Evolutionary conservation across 2,113 vertebrate genomes (phyloP).

Genomic region (Bombycilla garrulus): DNA sequence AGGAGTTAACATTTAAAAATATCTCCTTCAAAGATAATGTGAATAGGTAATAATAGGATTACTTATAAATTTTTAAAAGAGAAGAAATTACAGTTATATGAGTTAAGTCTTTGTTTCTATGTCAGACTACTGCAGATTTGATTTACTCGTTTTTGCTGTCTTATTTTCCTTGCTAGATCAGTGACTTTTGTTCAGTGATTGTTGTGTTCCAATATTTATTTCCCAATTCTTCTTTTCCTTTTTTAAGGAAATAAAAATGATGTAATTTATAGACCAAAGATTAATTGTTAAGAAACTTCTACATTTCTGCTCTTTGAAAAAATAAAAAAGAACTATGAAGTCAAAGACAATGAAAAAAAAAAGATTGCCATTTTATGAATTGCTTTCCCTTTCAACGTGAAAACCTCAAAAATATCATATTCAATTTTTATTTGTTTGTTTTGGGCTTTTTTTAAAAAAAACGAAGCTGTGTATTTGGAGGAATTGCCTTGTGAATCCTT

Average conservation of each 20-base stretch:
- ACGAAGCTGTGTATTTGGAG: neutral
- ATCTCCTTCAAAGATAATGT: neutral
- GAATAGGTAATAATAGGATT: neutral
- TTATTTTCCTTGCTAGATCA: neutral
- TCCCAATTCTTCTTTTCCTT: neutral
- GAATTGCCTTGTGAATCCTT: neutral
- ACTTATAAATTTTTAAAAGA: neutral
- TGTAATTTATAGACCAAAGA: neutral
- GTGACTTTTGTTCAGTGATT: neutral
- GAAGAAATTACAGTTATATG: neutral
- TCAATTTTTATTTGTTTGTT: neutral
- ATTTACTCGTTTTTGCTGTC: neutral
- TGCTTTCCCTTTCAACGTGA: neutral
- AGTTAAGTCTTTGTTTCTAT: neutral
- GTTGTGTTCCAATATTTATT: neutral
- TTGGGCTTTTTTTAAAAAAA: neutral
- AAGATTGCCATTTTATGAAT: neutral
- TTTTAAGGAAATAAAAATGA: neutral
- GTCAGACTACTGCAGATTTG: neutral
- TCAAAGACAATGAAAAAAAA: neutral
- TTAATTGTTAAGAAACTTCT: neutral
- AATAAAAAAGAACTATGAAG: neutral
- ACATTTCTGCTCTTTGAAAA: neutral
- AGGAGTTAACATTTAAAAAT: neutral
- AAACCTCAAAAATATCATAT: neutral